These are phyloP conservation scores for Cliona cf. orientalis DNA, from an alignment of 37 sponge, comb jelly and placozoan genomes.

Conservation along the genomic window DNA sequence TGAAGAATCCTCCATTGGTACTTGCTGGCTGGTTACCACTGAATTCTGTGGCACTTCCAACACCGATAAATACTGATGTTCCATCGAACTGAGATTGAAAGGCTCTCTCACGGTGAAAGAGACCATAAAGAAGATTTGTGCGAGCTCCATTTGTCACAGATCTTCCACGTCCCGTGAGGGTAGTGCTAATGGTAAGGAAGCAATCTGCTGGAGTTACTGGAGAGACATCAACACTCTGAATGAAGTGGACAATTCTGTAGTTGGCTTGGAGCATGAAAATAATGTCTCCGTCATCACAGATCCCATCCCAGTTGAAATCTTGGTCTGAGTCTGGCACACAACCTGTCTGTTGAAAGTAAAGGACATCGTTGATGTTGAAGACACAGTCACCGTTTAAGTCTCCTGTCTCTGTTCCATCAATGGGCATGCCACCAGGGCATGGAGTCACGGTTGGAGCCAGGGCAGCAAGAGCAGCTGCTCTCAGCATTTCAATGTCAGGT, in stretches of 20 bases:
- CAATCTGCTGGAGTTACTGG: slow-evolving; percentile 49
- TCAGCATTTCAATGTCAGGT: neutral
- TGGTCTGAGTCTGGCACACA: neutral
- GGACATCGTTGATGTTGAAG: slow-evolving; percentile 59
- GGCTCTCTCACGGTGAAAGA: slow-evolving; percentile 40
- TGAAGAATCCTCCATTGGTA: slow-evolving; percentile 60
- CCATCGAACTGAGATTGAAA: slow-evolving; percentile 43
- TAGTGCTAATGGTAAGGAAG: slow-evolving; percentile 51
- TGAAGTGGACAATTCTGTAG: slow-evolving; percentile 56
- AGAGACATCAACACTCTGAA: slow-evolving; percentile 9
- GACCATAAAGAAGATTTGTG: slow-evolving; percentile 39
- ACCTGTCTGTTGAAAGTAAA: slow-evolving; percentile 12
- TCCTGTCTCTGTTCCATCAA: slow-evolving; percentile 38
- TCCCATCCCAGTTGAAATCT: slow-evolving; percentile 61
- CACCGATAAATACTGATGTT: slow-evolving; percentile 2
- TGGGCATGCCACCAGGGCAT: slow-evolving; percentile 34
- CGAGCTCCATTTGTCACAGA: neutral
- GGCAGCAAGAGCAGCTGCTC: neutral
- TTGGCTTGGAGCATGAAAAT: slow-evolving; percentile 47
- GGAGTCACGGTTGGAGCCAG: slow-evolving; percentile 2
- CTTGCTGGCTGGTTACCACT: neutral
- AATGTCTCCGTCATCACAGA: slow-evolving; percentile 52
- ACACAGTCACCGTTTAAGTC: slow-evolving; percentile 82
- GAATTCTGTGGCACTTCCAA: slow-evolving; percentile 11
- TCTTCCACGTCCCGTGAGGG: slow-evolving; percentile 38